Percentiles rank a stretch among this genome's conserved stretches.
Conservation (phyloP, 2,888 invertebrate species). For the Spodoptera picta region DNA sequence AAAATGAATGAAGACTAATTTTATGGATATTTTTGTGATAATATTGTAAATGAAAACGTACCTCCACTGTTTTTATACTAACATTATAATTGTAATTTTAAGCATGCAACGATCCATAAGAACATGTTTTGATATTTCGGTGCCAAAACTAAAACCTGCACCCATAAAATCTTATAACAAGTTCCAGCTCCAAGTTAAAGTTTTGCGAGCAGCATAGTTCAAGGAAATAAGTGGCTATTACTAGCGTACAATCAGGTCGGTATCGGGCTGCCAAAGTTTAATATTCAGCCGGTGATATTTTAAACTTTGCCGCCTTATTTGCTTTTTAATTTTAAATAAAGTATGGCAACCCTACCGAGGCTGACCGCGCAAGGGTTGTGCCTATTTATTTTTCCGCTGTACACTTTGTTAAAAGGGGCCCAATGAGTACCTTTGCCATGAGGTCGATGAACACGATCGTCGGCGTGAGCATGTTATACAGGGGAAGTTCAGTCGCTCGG, state of each 20-base stretch:
- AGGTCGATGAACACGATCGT: constrained; percentile 92
- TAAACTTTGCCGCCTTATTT: constrained; percentile 9
- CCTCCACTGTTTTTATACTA: too few relatives aligned
- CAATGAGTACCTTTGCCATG: constrained; percentile 88
- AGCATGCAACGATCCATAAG: not conserved
- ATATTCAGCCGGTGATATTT: constrained; percentile 21
- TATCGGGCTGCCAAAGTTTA: constrained; percentile 10
- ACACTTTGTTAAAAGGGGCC: constrained; percentile 16
- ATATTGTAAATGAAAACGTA: too few relatives aligned
- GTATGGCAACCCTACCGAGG: constrained; percentile 23
- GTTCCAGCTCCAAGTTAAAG: constrained; percentile 28
- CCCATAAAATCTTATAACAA: constrained; percentile 38
- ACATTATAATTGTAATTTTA: too few relatives aligned
- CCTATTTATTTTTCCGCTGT: constrained; percentile 37
- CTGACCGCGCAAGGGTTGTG: constrained; percentile 37
- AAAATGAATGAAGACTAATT: too few relatives aligned
- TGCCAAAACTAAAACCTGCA: constrained; percentile 42
- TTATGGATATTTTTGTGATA: too few relatives aligned
- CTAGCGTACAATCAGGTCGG: constrained; percentile 29
- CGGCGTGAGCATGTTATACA: constrained; percentile 90
- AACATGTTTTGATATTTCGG: constrained; percentile 20
- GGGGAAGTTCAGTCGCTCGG: constrained; percentile 91
- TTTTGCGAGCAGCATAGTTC: constrained; percentile 30
- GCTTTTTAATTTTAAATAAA: constrained; percentile 3
- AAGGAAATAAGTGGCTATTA: constrained; percentile 44